Base-by-base conservation (phyloP, 1,140 invertebrate species). In the Calosoma granatense region DNA sequence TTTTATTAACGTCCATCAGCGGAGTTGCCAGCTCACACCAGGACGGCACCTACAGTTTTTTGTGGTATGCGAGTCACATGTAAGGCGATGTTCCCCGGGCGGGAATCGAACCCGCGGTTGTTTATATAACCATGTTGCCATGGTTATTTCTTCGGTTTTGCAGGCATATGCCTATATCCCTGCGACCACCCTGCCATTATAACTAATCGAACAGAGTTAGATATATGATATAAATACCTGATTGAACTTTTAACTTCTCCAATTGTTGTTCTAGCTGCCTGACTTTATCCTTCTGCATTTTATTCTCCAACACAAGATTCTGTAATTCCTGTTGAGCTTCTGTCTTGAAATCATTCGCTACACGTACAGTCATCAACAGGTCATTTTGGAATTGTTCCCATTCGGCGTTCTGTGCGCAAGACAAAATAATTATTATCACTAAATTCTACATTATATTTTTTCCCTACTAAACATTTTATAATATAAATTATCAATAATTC, bases 381-480 rank as follows among this genome's bases (percentile, higher is more conserved):
- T 97, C 94, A 57, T 84, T 85, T 70, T 96, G 92, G 76, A 96
- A 96, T 69, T 94, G 90, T 64, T 89, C 84, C 94, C 93, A 97
- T 72, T 96, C 92, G 12, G 85, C 79, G 61, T 81, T 83, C 78
- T 85, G 63, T n/a, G 60, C n/a, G n/a, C n/a, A n/a, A n/a, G n/a
- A n/a, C n/a, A 66, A 4, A 55, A 11, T 23, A 51, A 56, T 57
- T 2, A 57, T n/a, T n/a, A n/a, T n/a, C n/a, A n/a, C n/a, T n/a
- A 51, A 43, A 23, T 47, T 47, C 52, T 54, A 41, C 57, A 20
- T 56, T 41, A 58, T 65, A 59, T 59, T 60, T 55, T 9, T 14
- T 23, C 17, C 39, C 20, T 30, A 30, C 19, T 55, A 20, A 47
- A 6, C 63, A 22, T 56, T 51, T 53, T 26, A 20, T 20, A 11